Conservation (phyloP, 2,113 vertebrate genomes). For the Scolopax mira region DNA sequence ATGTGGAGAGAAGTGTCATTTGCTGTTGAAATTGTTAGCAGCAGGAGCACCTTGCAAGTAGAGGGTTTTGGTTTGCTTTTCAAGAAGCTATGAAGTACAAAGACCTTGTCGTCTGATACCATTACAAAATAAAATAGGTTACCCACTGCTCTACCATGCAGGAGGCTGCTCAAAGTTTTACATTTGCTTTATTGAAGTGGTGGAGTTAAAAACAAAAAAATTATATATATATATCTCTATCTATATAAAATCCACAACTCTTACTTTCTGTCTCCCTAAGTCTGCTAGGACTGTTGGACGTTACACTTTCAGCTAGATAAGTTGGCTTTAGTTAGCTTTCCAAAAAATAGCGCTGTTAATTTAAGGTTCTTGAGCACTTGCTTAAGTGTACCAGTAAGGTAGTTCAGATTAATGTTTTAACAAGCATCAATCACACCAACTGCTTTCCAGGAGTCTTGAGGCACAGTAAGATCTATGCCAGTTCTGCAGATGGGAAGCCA, state of each 20-base stretch:
- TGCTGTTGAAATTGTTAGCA: background rate
- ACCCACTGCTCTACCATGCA: background rate
- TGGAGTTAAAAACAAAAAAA: background rate
- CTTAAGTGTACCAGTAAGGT: background rate
- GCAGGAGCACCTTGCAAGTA: background rate
- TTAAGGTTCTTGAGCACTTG: no score
- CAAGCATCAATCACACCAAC: background rate
- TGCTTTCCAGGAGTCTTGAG: background rate
- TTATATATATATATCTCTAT: no score
- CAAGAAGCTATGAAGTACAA: background rate
- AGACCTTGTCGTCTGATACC: no score
- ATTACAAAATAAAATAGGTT: background rate
- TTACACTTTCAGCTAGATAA: background rate
- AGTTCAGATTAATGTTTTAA: background rate
- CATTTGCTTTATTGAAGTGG: background rate
- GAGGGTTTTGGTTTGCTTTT: background rate
- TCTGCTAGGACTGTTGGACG: background rate
- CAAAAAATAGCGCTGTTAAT: background rate
- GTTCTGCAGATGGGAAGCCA: background rate
- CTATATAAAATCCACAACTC: background rate
- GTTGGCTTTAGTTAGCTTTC: background rate
- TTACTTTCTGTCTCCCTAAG: background rate
- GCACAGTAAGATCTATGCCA: background rate
- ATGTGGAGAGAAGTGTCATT: fast-evolving
- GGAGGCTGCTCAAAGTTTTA: background rate